Percentiles rank a stretch among this genome's conserved stretches.
These are phyloP conservation scores for Formicarius rufipectus DNA, from an alignment of 2,113 vertebrate genomes.

Conservation along the genomic window DNA sequence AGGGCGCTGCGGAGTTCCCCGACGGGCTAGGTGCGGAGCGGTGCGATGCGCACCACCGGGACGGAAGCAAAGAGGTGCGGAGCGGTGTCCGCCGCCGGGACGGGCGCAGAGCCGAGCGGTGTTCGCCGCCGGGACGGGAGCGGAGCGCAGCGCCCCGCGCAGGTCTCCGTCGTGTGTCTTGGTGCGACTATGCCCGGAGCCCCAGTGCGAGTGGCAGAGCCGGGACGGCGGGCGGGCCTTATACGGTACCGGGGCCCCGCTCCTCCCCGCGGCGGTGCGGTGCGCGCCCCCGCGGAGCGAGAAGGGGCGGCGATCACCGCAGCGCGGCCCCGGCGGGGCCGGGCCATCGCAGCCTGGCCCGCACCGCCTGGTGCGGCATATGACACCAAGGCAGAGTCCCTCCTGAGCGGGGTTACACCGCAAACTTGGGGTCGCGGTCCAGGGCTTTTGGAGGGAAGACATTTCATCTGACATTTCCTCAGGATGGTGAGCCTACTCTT, in stretches of 20 bases:
- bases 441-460: neutral
- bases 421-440: neutral
- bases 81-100: neutral
- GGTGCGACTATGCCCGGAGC: too few species aligned
- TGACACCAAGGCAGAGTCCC: neutral
- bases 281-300: neutral
- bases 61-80: neutral
- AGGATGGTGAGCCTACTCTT: neutral
- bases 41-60: too few species aligned
- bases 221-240: neutral
- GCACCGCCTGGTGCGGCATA: neutral
- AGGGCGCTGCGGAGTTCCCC: neutral
- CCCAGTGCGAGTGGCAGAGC: neutral
- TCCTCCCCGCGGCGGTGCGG: conserved; percentile 16
- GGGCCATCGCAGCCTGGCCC: too few species aligned
- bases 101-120: neutral
- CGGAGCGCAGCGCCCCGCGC: too few species aligned
- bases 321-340: neutral
- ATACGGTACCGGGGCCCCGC: neutral
- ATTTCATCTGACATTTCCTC: neutral
- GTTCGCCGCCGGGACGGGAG: neutral
- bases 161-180: neutral
- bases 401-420: neutral
- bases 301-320: neutral
- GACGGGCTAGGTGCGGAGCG: neutral